Percentiles rank a stretch among this genome's conserved stretches.
phyloP scores from a whole-genome alignment of 2,797 vertebrate species.

The Hoplostethus mediterraneus region DNA sequence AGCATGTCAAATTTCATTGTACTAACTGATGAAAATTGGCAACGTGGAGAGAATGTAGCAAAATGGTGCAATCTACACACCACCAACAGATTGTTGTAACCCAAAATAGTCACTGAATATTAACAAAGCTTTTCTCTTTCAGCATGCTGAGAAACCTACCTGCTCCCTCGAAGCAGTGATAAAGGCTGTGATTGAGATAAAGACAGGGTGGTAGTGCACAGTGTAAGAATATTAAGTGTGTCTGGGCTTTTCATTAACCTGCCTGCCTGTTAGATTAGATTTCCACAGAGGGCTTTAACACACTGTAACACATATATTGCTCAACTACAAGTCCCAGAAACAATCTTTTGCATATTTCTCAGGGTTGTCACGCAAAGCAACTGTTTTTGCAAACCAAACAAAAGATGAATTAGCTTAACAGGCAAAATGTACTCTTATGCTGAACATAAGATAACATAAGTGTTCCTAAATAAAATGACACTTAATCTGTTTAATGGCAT shows the following conservation, averaged over 20 bases:
- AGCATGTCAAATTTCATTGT: not conserved
- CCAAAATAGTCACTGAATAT: not conserved
- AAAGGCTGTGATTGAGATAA: constrained; percentile 42
- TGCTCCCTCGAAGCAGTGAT: constrained; percentile 16
- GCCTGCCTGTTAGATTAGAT: constrained; percentile 29
- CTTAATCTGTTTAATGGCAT: constrained; percentile 69
- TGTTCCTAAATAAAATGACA: constrained; percentile 44
- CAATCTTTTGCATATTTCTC: not conserved
- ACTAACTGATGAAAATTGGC: not conserved
- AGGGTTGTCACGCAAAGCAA: not conserved
- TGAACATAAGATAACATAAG: constrained; percentile 14
- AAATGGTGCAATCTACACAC: not conserved
- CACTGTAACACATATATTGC: constrained; percentile 37
- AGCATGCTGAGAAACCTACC: not conserved
- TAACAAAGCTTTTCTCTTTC: constrained; percentile 7
- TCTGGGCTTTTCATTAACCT: constrained; percentile 77
- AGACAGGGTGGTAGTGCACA: constrained; percentile 45
- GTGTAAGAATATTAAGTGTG: constrained; percentile 64
- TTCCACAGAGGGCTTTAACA: constrained; percentile 39
- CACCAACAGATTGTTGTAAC: constrained; percentile 1
- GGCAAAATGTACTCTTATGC: not conserved
- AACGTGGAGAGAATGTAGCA: not conserved
- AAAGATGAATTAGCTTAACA: constrained; percentile 19
- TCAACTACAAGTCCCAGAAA: constrained; percentile 21
- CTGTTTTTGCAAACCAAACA: constrained; percentile 4